Base-by-base conservation (phyloP, 2,888 invertebrate genomes). In the Ophioninae sp. region DNA sequence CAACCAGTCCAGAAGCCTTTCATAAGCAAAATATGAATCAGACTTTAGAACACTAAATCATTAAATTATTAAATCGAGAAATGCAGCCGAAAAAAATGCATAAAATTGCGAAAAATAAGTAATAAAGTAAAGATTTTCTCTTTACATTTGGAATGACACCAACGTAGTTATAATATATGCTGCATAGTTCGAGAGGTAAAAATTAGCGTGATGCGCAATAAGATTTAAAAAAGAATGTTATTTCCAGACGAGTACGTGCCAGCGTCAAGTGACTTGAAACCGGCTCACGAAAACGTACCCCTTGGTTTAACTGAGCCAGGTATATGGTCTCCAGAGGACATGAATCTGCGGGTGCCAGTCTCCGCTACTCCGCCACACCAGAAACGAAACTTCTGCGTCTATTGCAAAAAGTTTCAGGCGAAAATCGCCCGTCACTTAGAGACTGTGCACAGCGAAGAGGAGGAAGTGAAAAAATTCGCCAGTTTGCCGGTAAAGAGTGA, bases 371-470 rank as follows among this genome's bases (percentile, higher is more conserved):
- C 59, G 10, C 59, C 59, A 20, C 59, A 59, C 17, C n/a, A 61
- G 57, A 85, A 85, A 62, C 72, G 77, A 81, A 62, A 85, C 30
- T 81, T 77, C 44, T 84, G 84, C 65, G 17, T 82, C 10, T 83
- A 73, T 56, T 86, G 85, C 64, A 72, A 81, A 39, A 81, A 72
- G 57, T 68, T 86, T 10, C 65, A 82, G 37, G 30, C 77, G 7
- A 85, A 85, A 74, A 73, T 86, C 7, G 81, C 77, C 5, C 74
- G 85, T 17, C 86, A 86, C 57, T 74, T 83, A 17, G 72, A 79
- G 73, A 37, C 23, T 3, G 50, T 76, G 30, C 85, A 85, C 57
- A 57, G 21, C n/a, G 21, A 75, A 2, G 82, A 83, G 72, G 64
- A 61, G 8, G 83, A 80, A 23, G 85, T 86, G 0, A 73, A 83